Percentiles rank a stretch among this genome's conserved stretches.
These are phyloP conservation scores for Aphidoletes aphidimyza DNA, from an alignment of 2,888 invertebrate species.

Conservation along the genomic window DNA sequence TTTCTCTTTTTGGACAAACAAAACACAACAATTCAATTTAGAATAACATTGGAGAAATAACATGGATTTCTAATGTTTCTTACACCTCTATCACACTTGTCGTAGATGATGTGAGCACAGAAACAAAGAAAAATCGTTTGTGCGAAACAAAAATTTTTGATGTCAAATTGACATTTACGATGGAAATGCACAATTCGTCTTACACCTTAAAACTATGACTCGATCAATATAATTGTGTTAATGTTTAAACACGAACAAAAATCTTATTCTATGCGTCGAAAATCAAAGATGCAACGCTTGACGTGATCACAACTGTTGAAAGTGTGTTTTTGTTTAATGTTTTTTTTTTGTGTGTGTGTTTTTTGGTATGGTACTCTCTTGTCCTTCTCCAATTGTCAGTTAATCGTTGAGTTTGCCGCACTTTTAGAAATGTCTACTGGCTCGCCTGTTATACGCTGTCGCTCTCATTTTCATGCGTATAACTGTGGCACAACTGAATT, in stretches of 20 bases:
- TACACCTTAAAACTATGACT: neutral
- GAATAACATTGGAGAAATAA: neutral
- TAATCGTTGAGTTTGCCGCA: slow-evolving; percentile 50
- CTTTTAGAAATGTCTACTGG: neutral
- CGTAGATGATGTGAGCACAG: neutral
- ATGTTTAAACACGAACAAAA: too few relatives aligned
- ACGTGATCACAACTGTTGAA: neutral
- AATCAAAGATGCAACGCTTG: too few relatives aligned
- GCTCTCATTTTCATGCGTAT: neutral
- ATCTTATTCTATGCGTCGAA: too few relatives aligned
- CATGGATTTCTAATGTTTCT: neutral
- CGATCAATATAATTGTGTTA: neutral
- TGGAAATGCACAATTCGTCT: neutral
- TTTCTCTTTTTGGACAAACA: neutral
- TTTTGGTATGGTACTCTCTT: too few relatives aligned
- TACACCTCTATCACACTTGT: slow-evolving; percentile 11
- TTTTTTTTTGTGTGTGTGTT: neutral
- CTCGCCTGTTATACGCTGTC: too few relatives aligned
- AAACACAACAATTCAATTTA: neutral
- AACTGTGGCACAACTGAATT: neutral
- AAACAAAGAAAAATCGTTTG: slow-evolving; percentile 25
- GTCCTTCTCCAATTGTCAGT: slow-evolving; percentile 10
- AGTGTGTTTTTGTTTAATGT: slow-evolving; percentile 40
- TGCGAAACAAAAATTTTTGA: neutral
- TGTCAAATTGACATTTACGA: slow-evolving; percentile 28